Conservation (phyloP, 2,888 invertebrate genomes). For the Tenodera sinensis region DNA sequence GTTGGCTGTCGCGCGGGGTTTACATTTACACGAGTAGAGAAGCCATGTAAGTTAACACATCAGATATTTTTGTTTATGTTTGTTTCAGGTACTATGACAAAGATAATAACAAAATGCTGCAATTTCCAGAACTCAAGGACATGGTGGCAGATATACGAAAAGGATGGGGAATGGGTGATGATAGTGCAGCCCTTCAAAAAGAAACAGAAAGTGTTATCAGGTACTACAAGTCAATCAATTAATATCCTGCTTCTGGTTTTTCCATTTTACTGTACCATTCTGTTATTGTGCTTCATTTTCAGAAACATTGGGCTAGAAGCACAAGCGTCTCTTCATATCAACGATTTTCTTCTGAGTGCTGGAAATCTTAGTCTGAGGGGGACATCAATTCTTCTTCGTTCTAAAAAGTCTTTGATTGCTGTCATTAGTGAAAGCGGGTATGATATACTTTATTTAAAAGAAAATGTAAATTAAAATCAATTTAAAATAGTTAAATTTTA, state of each 20-base stretch:
- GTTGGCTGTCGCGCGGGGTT: too few relatives aligned
- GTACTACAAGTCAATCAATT: not conserved
- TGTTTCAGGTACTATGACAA: not conserved
- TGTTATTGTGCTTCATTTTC: not conserved
- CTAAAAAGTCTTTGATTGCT: not conserved
- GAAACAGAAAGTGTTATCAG: not conserved
- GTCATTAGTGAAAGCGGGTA: not conserved
- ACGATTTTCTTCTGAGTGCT: not conserved
- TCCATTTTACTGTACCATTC: not conserved
- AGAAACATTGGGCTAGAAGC: not conserved
- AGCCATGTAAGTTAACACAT: too few relatives aligned
- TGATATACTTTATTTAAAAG: not conserved
- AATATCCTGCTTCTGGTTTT: not conserved
- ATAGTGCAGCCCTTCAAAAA: not conserved
- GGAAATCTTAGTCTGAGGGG: not conserved
- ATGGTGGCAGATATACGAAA: not conserved
- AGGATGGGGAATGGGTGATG: not conserved
- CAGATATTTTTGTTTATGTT: too few relatives aligned
- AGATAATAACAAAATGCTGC: not conserved
- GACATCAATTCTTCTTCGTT: not conserved
- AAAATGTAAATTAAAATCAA: too few relatives aligned
- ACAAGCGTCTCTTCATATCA: not conserved
- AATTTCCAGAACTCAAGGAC: not conserved
- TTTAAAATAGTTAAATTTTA: too few relatives aligned
- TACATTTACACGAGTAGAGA: too few relatives aligned